Evolutionary conservation across 2,888 invertebrate species (phyloP).

Genomic region (Neria commutata): DNA sequence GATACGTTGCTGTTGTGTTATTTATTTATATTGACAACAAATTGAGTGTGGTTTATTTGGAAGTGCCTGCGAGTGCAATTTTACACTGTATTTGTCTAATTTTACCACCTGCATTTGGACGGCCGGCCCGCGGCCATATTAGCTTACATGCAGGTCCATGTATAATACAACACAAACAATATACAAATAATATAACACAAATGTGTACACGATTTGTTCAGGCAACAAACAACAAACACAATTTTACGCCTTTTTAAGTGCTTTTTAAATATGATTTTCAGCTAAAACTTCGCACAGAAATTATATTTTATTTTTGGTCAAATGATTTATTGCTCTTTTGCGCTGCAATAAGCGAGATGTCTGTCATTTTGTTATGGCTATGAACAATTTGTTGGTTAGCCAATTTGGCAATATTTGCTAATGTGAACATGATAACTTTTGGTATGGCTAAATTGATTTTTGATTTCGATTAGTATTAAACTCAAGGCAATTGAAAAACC

Average conservation of each 20-base stretch:
- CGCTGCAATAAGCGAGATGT: slow-evolving; percentile 41
- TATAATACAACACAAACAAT: not conserved
- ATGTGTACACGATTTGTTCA: too few relatives aligned
- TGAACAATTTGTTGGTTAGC: slow-evolving; percentile 47
- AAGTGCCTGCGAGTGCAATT: slow-evolving; percentile 4
- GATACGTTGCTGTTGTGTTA: slow-evolving; percentile 7
- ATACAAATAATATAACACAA: not conserved
- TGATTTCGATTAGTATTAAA: too few relatives aligned
- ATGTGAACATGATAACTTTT: too few relatives aligned
- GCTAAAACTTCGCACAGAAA: not conserved
- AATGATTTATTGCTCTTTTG: slow-evolving; percentile 45
- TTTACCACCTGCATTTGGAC: slow-evolving; percentile 53
- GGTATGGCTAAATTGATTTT: too few relatives aligned
- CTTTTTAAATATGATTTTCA: not conserved
- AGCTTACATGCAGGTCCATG: too few relatives aligned
- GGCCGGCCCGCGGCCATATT: slow-evolving; percentile 32
- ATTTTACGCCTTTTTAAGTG: too few relatives aligned
- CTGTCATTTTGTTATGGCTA: slow-evolving; percentile 33
- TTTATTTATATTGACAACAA: slow-evolving; percentile 12
- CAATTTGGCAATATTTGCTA: not conserved
- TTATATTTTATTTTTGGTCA: not conserved
- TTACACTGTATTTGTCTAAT: slow-evolving; percentile 45
- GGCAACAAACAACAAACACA: too few relatives aligned
- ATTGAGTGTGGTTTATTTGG: slow-evolving; percentile 1
- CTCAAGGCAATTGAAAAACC: too few relatives aligned